Percentiles rank a stretch among this genome's conserved stretches.
Conservation (phyloP, 2,797 vertebrate genomes). For the Dermochelys coriacea region DNA sequence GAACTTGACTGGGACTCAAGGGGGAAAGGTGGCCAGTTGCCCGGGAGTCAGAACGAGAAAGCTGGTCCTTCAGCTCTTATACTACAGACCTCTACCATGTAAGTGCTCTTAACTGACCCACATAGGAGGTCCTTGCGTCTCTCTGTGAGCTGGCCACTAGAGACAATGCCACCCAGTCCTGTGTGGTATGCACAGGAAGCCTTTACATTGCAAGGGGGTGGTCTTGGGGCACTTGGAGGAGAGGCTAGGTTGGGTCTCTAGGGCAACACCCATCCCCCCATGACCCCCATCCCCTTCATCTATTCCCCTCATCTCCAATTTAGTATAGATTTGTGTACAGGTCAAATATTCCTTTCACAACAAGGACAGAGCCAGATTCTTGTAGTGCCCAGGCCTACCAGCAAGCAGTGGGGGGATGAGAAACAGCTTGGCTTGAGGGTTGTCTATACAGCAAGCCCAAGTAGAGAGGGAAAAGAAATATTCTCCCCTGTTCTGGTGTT, state of each 20-base stretch:
- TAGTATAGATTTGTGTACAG: neutral
- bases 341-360: neutral
- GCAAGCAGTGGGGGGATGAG: neutral
- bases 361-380: neutral
- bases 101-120: neutral
- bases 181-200: too few species aligned
- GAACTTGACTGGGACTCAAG: too few species aligned
- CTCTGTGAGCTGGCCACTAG: neutral
- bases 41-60: neutral
- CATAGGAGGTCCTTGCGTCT: neutral
- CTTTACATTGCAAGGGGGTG: too few species aligned
- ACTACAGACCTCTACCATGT: neutral
- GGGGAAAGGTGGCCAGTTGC: neutral
- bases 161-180: neutral
- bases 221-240: neutral
- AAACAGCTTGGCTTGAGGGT: neutral
- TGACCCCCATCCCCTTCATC: too few species aligned
- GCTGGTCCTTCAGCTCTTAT: neutral
- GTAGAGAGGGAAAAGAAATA: neutral
- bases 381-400: neutral
- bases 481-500: neutral
- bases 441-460: neutral
- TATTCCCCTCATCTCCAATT: neutral
- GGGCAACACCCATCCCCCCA: neutral
- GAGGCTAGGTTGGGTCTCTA: neutral